phyloP scores from a whole-genome alignment of 2,113 vertebrate genomes.

The Ictidomys tridecemlineatus region DNA sequence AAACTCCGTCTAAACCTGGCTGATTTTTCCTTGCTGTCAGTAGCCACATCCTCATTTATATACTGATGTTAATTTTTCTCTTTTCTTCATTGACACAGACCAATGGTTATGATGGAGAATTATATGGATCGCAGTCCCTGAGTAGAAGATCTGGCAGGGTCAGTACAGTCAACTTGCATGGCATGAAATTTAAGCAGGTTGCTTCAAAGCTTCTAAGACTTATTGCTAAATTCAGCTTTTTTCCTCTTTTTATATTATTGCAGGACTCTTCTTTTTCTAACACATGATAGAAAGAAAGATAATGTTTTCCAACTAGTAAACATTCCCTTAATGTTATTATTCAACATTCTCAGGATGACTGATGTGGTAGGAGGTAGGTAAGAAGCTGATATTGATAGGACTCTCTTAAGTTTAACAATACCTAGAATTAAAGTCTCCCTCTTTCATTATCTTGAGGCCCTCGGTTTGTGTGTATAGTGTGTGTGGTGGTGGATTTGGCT shows the following conservation, averaged over 20 bases:
- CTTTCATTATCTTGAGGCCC: not conserved
- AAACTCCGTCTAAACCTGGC: accelerated
- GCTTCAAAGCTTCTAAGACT: not conserved
- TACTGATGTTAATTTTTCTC: not conserved
- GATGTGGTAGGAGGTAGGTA: not conserved
- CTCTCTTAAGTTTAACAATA: not conserved
- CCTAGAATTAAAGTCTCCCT: not conserved
- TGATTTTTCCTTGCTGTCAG: not conserved
- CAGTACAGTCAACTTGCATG: slow-evolving; percentile 83
- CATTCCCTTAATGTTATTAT: not conserved
- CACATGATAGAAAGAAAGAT: not conserved
- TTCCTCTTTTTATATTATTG: not conserved
- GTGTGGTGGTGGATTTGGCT: not conserved
- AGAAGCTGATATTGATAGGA: not conserved
- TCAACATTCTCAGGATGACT: not conserved
- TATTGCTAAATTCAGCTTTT: not conserved
- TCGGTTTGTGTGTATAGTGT: accelerated
- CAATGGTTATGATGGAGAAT: slow-evolving; percentile 91
- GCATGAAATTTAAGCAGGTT: not conserved
- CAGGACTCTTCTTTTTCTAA: not conserved
- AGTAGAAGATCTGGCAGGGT: slow-evolving; percentile 94
- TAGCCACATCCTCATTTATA: not conserved
- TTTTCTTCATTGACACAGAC: slow-evolving; percentile 87
- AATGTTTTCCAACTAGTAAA: not conserved
- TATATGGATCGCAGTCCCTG: slow-evolving; percentile 85